Evolutionary conservation across 2,113 vertebrate genomes (phyloP), one percentile per base, ranked within the genome.

Genomic region (Apaloderma vittatum): DNA sequence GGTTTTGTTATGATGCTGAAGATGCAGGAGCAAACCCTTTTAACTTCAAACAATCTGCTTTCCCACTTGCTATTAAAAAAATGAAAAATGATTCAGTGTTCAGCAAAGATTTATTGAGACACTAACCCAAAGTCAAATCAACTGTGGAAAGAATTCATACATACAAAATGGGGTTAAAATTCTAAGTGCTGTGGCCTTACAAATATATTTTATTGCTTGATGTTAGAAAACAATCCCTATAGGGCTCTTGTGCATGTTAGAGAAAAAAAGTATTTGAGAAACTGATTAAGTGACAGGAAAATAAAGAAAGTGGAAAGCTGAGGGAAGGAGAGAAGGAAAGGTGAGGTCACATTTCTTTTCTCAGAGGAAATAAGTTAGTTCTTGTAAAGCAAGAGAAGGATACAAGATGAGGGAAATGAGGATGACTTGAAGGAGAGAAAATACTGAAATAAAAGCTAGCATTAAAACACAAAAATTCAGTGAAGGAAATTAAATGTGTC

Each of bases 71-170:
- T 70, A 70, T 68, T 88, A 86, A 88, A 93, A 93, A 95, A 83
- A 32, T 84, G 37, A 96, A 86, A 94, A 94, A 94, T 84, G 12
- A 74, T 63, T 90, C 62, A 30, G 9, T 80, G 40, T 61, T 87
- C 37, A 84, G 34, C 29, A 89, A 92, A 91, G 75, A 91, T 91
- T 87, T 89, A 94, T 91, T 81, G 92, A 86, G 57, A 88, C n/a
- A 61, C 29, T 78, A 90, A 81, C 55, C 9, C 29, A 92, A 93
- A 94, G 57, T 93, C 75, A 93, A 92, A 92, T 80, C 82, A 92
- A 67, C 55, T 61, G 37, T 71, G 24, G 18, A 63, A 92, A 80
- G 72, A 80, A 94, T 91, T 89, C 29, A 82, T 94, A 82, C 43
- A 86, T 84, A 46, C 11, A 80, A 89, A 94, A 92, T 61, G 26